Conservation (phyloP, 1,140 invertebrate species). For the Apis cerana region DNA sequence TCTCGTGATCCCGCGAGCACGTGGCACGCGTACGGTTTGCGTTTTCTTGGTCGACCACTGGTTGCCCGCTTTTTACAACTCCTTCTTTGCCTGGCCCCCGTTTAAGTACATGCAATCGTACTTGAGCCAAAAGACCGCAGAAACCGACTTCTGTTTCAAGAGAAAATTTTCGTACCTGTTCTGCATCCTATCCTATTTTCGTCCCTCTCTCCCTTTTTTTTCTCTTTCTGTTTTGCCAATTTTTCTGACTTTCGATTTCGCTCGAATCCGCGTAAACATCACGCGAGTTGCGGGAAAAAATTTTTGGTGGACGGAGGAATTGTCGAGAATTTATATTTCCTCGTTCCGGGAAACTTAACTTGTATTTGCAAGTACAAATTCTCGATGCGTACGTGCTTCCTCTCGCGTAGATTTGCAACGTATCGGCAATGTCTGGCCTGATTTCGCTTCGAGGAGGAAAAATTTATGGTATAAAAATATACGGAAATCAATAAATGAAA, state of each 20-base stretch:
- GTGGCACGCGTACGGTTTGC: conserved; percentile 5
- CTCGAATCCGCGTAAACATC: neutral
- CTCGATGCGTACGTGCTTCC: neutral
- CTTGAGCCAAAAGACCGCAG: conserved; percentile 26
- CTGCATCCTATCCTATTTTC: neutral
- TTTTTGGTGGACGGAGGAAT: neutral
- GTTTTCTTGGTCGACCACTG: neutral
- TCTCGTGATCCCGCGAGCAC: neutral
- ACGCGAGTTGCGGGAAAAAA: neutral
- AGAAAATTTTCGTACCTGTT: conserved; percentile 31
- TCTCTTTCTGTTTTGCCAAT: neutral
- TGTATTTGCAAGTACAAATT: neutral
- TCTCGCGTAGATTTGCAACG: neutral
- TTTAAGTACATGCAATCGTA: conserved; percentile 43
- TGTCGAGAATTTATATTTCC: neutral
- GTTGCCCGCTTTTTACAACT: conserved; percentile 11
- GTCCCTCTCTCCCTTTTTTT: neutral
- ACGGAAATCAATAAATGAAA: no score
- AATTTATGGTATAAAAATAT: neutral
- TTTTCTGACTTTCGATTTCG: neutral
- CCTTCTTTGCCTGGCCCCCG: neutral
- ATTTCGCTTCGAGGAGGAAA: neutral
- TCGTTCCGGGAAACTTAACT: neutral
- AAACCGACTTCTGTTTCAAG: neutral
- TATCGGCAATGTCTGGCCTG: neutral